Evolutionary conservation across 2,888 invertebrate species (phyloP).

Genomic region (Hymenopus coronatus): DNA sequence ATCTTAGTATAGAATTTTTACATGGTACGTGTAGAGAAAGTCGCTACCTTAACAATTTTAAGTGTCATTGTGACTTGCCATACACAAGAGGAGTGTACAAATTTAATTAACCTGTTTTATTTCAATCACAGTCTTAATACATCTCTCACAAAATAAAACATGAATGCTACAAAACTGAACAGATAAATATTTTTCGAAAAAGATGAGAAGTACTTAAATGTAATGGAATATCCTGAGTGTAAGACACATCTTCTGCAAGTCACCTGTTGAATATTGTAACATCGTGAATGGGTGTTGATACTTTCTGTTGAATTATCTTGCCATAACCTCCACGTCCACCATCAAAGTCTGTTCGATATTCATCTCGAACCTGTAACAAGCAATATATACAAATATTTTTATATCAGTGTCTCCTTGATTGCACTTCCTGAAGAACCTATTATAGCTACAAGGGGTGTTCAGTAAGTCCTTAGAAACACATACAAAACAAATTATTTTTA

Average conservation of each 20-base stretch:
- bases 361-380: constrained; percentile 81
- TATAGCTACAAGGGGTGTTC: no score
- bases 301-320: constrained; percentile 85
- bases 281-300: constrained; percentile 46
- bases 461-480: no score
- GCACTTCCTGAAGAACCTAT: no score
- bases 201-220: not conserved
- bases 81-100: no score
- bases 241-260: not conserved
- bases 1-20: no score
- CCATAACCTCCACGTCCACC: constrained; percentile 96
- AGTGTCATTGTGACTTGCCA: no score
- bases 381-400: not conserved
- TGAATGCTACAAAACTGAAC: not conserved
- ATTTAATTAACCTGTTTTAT: not conserved
- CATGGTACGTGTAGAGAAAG: no score
- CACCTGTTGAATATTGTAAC: constrained; percentile 29
- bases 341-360: constrained; percentile 96
- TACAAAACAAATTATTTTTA: no score
- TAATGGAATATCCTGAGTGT: not conserved
- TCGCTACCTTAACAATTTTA: no score
- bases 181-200: not conserved
- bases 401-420: no score
- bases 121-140: not conserved
- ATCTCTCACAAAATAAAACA: not conserved